Evolutionary conservation across 37 sponge, comb jelly and placozoan species (phyloP).

Genomic region (Ianthella basta): DNA sequence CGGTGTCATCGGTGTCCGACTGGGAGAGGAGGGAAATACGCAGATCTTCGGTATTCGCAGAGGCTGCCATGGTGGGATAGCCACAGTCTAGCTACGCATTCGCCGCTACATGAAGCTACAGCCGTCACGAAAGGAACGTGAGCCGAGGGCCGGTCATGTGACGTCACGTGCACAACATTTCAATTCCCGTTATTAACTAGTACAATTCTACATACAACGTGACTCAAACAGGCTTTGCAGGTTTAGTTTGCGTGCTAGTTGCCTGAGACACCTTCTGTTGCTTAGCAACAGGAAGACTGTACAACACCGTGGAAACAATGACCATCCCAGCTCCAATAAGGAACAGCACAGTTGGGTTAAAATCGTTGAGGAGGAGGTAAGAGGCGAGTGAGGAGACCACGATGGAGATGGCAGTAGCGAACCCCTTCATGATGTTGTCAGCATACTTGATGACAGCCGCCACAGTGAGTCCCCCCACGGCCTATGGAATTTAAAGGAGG

Average conservation of each 20-base stretch:
- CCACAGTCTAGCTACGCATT: not conserved
- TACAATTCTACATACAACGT: no score
- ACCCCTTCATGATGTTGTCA: slow-evolving; percentile 98
- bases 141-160: no score
- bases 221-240: no score
- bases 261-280: no score
- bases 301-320: slow-evolving; percentile 67
- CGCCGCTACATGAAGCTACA: no score
- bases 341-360: slow-evolving; percentile 60
- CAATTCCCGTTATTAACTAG: no score
- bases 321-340: slow-evolving; percentile 64
- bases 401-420: slow-evolving; percentile 93
- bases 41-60: no score
- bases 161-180: no score
- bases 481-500: slow-evolving; percentile 47
- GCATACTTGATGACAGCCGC: slow-evolving; percentile 97
- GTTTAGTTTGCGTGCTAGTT: no score
- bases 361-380: slow-evolving; percentile 81
- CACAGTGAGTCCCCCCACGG: slow-evolving; percentile 88
- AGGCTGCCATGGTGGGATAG: no score
- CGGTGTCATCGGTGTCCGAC: slow-evolving; percentile 11
- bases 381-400: slow-evolving; percentile 87
- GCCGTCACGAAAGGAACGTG: no score
- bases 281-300: slow-evolving; percentile 34
- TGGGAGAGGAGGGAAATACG: not conserved